phyloP scores from a whole-genome alignment of 2,888 invertebrate genomes.

The Metellina segmentata region DNA sequence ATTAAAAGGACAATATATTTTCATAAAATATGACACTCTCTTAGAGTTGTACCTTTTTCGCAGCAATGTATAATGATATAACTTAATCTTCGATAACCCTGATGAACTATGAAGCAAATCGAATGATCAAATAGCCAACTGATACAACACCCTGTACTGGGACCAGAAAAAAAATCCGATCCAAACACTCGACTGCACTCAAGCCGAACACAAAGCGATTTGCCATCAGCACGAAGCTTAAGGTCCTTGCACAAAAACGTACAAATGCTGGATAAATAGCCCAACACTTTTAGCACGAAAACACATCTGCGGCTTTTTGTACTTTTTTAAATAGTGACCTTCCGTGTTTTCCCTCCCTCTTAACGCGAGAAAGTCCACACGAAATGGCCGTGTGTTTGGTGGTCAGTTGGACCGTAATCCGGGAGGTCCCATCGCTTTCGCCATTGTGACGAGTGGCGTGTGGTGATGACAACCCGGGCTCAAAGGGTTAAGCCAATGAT shows the following conservation, averaged over 20 bases:
- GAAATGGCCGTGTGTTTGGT: conserved; percentile 26
- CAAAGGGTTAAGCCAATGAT: conserved; percentile 75
- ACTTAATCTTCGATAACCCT: too few species aligned
- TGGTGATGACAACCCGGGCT: conserved; percentile 58
- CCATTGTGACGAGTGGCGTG: conserved; percentile 27
- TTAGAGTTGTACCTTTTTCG: too few species aligned
- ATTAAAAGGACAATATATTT: too few species aligned
- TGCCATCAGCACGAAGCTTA: conserved; percentile 32
- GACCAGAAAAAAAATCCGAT: not conserved
- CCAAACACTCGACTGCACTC: conserved; percentile 54
- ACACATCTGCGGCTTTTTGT: conserved; percentile 57
- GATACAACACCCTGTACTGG: not conserved
- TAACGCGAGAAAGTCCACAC: conserved; percentile 9
- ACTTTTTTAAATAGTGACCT: not conserved
- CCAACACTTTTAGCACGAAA: conserved; percentile 56
- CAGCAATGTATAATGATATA: too few species aligned
- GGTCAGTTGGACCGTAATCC: conserved; percentile 66
- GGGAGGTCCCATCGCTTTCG: conserved; percentile 7
- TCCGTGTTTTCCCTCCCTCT: not conserved
- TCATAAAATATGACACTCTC: too few species aligned
- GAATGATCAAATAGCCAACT: not conserved
- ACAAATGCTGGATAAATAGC: conserved; percentile 63
- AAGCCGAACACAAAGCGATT: conserved; percentile 28
- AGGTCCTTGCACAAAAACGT: conserved; percentile 36
- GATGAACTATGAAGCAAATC: too few species aligned